Base-by-base conservation (phyloP, 2,113 vertebrate species). In the Seriola aureovittata region DNA sequence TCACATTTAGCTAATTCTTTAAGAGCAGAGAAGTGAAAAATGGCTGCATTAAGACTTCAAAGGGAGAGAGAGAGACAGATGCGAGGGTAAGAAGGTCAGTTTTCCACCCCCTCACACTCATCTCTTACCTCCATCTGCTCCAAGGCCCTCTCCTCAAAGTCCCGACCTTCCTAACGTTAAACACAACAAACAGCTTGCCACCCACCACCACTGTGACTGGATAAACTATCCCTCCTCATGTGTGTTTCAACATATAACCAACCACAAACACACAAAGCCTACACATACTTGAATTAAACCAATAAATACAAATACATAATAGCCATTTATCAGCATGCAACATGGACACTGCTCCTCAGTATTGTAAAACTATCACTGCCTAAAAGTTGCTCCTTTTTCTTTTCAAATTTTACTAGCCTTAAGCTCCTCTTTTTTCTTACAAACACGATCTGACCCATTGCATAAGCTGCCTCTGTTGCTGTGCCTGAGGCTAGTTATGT, bases 161-260 rank as follows among this genome's bases (percentile, higher is more conserved):
- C 78, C 70, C 67, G 86, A 92, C 91, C 89, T 92, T 63, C 89
- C 79, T 89, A 85, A 92, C 91, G 93, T 90, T 91, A 85, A 89
- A 88, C 88, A 92, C 90, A 92, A 91, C 91, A 92, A 92, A 91
- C 86, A 86, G 77, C 86, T 68, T 8, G 32, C 84, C 88, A 62
- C 92, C 89, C 89, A 92, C 71, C 85, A 71, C 44, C 77, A 25
- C 69, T 0, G 17, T 71, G 73, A 84, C 34, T 68, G 40, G 42
- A 81, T 80, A n/a, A 80, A 63, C 78, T 55, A 55, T 44, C 68
- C 46, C 52, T 71, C 50, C 64, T 60, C 71, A 72, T 69, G 76
- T 63, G 21, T 58, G 69, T 46, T 74, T 59, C 25, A 44, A 46
- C 55, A 23, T 52, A 57, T 16, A 75, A 48, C n/a, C 36, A 0